Base-by-base conservation (phyloP, 2,797 vertebrate genomes). In the Steatocranus sp. region DNA sequence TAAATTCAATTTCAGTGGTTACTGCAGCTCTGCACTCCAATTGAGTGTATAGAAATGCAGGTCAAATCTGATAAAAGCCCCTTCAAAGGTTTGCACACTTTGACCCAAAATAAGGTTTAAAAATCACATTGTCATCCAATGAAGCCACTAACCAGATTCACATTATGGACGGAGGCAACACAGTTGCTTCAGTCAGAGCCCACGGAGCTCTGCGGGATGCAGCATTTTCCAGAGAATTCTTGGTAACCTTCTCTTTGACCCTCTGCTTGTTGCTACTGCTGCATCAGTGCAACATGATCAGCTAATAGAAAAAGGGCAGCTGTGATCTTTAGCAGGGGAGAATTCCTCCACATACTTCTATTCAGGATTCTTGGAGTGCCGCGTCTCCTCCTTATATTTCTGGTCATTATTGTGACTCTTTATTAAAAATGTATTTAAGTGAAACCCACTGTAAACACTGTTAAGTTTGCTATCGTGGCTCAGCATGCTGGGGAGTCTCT, bases 111-210 rank as follows among this genome's bases (percentile, higher is more conserved):
- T 48, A 48, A 73, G 43, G 41, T 73, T 48, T 73, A 18, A 8
- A 70, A 73, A 12, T 48, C 25, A 12, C 25, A 73, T 73, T 48
- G 41, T 48, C 66, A 46, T 70, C 66, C 38, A 25, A 27, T 11
- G 23, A 46, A 43, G 23, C 14, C 38, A 0, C 15, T 5, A 70
- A 70, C 25, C 0, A 6, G 15, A 46, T 70, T 46, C 15, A 18
- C 23, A 23, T 27, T 18, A 27, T 10, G 5, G 20, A 68, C 2
- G 5, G 0, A 0, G 61, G 12, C 0, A 7, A 4, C n/a, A 15
- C 34, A 38, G 61, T 2, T 41, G 58, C 36, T 66, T 38, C 61
- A 1, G 38, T 20, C 38, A 25, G 5, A 68, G 14, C 15, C 66
- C 23, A 7, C 2, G 6, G 38, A 70, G 66, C 20, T 27, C 66